Evolutionary conservation across 1,140 invertebrate species (phyloP).

Genomic region (Pachyrhynchus sulphureomaculatus): DNA sequence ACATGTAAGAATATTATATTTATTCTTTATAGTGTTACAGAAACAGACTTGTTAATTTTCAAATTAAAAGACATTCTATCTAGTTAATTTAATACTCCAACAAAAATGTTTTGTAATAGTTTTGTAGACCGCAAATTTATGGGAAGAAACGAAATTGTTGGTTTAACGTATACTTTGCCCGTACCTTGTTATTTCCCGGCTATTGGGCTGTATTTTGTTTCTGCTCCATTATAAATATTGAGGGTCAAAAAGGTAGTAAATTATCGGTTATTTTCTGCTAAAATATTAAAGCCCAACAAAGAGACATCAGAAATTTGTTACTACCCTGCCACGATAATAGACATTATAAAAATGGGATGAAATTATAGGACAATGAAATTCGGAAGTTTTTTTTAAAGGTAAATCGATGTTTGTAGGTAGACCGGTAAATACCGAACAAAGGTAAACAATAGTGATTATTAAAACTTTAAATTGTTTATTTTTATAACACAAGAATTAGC

Average conservation of each 20-base stretch:
- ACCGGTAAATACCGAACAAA: too few relatives aligned
- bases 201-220: constrained; percentile 18
- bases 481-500: too few relatives aligned
- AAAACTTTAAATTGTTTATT: too few relatives aligned
- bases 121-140: constrained; percentile 26
- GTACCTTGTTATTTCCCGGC: constrained; percentile 20
- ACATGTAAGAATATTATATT: too few relatives aligned
- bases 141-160: constrained; percentile 18
- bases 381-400: too few relatives aligned
- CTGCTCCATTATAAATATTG: constrained; percentile 24
- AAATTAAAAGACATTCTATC: neutral
- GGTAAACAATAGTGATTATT: too few relatives aligned
- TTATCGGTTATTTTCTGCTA: constrained; percentile 17
- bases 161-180: constrained; percentile 12
- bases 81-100: neutral
- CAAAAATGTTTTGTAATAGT: constrained; percentile 1
- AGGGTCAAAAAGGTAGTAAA: constrained; percentile 27
- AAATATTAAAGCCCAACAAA: constrained; percentile 10
- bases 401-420: too few relatives aligned
- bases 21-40: too few relatives aligned
- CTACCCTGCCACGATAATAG: too few relatives aligned
- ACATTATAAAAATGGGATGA: too few relatives aligned
- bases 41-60: too few relatives aligned
- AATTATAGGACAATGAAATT: too few relatives aligned
- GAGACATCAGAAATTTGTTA: constrained; percentile 20